Percentiles rank a stretch among this genome's conserved stretches.
Conservation (phyloP, 2,797 vertebrate species). For the Ambastaia sidthimunki region DNA sequence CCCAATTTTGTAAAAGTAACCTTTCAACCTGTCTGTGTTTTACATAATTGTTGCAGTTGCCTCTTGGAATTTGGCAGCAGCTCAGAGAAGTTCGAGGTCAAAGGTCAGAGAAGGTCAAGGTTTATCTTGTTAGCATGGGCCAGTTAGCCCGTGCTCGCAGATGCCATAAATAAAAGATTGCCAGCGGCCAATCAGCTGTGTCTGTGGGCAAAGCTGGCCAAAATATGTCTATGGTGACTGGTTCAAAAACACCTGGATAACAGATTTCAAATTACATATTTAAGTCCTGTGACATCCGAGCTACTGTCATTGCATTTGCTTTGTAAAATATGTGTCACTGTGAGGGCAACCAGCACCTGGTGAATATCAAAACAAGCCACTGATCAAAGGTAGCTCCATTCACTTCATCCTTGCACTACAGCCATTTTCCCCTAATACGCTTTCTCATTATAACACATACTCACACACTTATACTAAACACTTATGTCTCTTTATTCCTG, state of each 20-base stretch:
- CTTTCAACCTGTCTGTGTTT: not conserved
- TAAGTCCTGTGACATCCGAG: too few relatives aligned
- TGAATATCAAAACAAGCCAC: not conserved
- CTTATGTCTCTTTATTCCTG: constrained; percentile 46
- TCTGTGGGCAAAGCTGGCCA: too few relatives aligned
- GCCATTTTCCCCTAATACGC: not conserved
- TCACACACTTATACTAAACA: constrained; percentile 10
- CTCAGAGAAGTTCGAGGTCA: not conserved
- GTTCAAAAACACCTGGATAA: too few relatives aligned
- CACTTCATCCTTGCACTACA: not conserved
- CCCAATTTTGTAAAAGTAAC: too few relatives aligned
- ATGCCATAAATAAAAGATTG: not conserved
- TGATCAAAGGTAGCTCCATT: not conserved
- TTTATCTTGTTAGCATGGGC: not conserved
- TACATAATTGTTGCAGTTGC: not conserved
- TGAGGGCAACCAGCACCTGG: not conserved
- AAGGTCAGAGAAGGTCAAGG: not conserved
- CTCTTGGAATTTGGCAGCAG: not conserved
- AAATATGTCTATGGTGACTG: too few relatives aligned
- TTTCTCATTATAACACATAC: constrained; percentile 21
- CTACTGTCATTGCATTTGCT: too few relatives aligned
- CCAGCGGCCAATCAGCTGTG: too few relatives aligned
- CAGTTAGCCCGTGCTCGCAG: not conserved
- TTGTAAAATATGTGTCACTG: not conserved
- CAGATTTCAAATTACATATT: too few relatives aligned